Evolutionary conservation across 2,888 invertebrate genomes (phyloP), one percentile per base, ranked within the genome.

Genomic region (Holacanthella duospinosa): DNA sequence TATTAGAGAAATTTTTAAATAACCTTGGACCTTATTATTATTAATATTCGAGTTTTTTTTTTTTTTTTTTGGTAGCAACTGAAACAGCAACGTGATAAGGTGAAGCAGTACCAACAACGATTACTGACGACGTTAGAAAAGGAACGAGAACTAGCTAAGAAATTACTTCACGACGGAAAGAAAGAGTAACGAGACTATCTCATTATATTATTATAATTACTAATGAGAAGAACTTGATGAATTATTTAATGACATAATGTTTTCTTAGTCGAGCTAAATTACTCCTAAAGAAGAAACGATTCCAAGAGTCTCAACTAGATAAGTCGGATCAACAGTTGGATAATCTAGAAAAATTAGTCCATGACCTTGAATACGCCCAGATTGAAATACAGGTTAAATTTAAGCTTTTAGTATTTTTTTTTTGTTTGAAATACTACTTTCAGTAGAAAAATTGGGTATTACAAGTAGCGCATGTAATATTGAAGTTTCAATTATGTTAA

Each of bases 31-130:
- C n/a, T n/a, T n/a, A n/a, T n/a, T n/a, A n/a, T n/a, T n/a, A n/a
- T n/a, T n/a, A n/a, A n/a, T n/a, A n/a, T n/a, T n/a, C n/a, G n/a
- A 59, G 44, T 28, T 61, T 53, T 26, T 63, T 61, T 61, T 36
- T 59, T 59, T 68, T 67, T 54, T 69, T 74, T 71, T 73, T 79
- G 77, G 36, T 74, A 87, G 86, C 93, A 96, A 86, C 79, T 99
- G 67, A 99, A 99, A 80, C 91, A 93, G 78, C 93, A 96, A 77
- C 82, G 97, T 74, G 97, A 99, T 80, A 93, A 93, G 78, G 79
- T 99, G 64, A 93, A 92, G 77, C 92, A 91, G 75, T 96, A 96
- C 77, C 94, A 94, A 77, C 91, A 86, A 78, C 85, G 88, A 75
- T 89, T 97, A 72, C 89, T 90, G 77, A 77, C 83, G 61, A 86